Percentiles rank a stretch among this genome's conserved stretches.
These are phyloP conservation scores for Tragopan temminckii DNA, from an alignment of 2,797 vertebrate species.

Conservation along the genomic window DNA sequence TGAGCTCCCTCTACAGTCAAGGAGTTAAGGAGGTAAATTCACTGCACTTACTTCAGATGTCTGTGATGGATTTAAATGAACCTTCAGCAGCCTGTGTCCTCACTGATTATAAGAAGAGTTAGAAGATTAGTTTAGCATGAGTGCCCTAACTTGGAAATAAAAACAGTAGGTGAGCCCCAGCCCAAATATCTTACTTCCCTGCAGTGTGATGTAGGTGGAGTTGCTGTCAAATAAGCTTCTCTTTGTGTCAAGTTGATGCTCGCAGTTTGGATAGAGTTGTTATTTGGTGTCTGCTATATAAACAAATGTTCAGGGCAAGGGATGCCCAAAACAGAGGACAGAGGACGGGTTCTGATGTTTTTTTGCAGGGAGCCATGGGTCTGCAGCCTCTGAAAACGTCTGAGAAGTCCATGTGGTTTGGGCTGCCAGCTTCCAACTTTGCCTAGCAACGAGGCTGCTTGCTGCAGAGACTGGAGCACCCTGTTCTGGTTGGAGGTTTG, in stretches of 20 bases:
- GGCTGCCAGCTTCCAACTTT: conserved; percentile 49
- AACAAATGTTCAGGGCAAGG: not conserved
- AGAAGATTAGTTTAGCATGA: not conserved
- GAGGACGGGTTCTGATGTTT: not conserved
- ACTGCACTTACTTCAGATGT: conserved; percentile 9
- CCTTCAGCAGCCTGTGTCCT: not conserved
- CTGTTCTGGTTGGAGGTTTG: conserved; percentile 47
- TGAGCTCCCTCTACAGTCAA: not conserved
- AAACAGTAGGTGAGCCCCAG: not conserved
- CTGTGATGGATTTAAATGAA: not conserved
- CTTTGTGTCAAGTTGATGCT: not conserved
- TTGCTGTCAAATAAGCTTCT: not conserved
- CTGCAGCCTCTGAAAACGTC: conserved; percentile 26
- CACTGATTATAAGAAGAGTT: not conserved
- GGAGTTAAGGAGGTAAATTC: conserved; percentile 37
- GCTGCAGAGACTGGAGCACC: conserved; percentile 31
- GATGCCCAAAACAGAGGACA: not conserved
- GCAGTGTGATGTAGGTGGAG: not conserved
- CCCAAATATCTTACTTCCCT: not conserved
- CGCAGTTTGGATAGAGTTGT: not conserved
- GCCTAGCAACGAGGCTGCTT: conserved; percentile 41
- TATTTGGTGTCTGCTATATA: not conserved
- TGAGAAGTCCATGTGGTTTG: not conserved
- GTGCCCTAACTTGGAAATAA: not conserved
- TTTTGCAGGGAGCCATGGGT: accelerated